Evolutionary conservation across 2,113 vertebrate species (phyloP), one percentile per base, ranked within the genome.

Genomic region (Notiomystis cincta): DNA sequence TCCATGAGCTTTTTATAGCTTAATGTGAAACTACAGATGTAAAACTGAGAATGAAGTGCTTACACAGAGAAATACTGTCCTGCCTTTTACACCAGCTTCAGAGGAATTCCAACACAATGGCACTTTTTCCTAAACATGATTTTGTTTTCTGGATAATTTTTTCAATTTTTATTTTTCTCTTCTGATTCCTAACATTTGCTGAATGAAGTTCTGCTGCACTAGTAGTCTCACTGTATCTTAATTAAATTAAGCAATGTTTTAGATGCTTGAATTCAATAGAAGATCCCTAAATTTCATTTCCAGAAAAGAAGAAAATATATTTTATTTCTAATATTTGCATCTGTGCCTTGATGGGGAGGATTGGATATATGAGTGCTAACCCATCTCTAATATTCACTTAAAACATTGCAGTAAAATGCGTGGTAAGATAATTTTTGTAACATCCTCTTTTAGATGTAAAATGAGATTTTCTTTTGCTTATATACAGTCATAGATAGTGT

Each of bases 401-500:
- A 79, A 82, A 72, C 11, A 79, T 2, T 72, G 28, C 28, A 69
- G 33, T 40, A 72, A 72, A 91, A 87, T 35, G 3, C 70, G 4
- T 38, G 48, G 27, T 8, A 67, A 42, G 15, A 60, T 33, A 42
- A 20, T 47, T 67, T 81, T 87, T 44, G 10, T 50, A 76, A 38
- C 42, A 35, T 48, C 21, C 7, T 56, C 53, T 79, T 89, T 77
- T 21, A 44, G 27, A 44, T 25, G 21, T 28, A 11, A 72, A 92
- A 91, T 21, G 1, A 77, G 33, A 65, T 38, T 89, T 84, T 54
- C 17, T 40, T 92, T 92, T 91, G 8, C 65, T 93, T 82, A 73
- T 66, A 79, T 25, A 33, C 73, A 93, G 50, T 78, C 56, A 87
- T 33, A 95, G 54, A 48, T 75, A 70, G 58, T 25, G 66, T 76